phyloP scores from a whole-genome alignment of 1,140 invertebrate species.

The Euura lappo region DNA sequence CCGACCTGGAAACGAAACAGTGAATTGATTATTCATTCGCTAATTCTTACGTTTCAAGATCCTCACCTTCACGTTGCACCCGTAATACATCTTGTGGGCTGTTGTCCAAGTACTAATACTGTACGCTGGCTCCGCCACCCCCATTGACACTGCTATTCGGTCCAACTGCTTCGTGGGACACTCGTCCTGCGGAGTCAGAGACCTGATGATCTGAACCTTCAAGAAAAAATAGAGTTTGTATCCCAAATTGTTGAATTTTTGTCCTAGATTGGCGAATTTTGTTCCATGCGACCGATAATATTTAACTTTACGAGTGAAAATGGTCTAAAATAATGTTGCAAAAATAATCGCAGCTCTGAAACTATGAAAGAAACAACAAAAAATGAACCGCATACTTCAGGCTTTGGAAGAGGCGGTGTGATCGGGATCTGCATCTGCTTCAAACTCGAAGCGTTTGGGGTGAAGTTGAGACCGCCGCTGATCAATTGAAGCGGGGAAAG shows the following conservation, averaged over 20 bases:
- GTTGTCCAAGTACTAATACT: constrained; percentile 23
- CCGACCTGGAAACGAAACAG: constrained; percentile 50
- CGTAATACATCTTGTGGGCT: constrained; percentile 11
- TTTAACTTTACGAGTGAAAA: not conserved
- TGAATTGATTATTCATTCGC: no score
- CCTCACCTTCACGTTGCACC: not conserved
- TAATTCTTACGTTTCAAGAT: not conserved
- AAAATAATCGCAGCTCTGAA: not conserved
- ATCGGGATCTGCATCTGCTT: not conserved
- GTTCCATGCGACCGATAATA: no score
- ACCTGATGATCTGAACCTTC: not conserved
- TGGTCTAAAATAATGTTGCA: not conserved
- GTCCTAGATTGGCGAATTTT: no score
- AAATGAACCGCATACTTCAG: no score
- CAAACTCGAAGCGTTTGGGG: not conserved
- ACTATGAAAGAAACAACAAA: no score
- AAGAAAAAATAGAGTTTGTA: not conserved
- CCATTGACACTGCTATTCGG: constrained; percentile 5
- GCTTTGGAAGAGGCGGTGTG: not conserved
- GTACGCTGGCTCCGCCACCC: constrained; percentile 35
- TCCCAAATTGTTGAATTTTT: not conserved
- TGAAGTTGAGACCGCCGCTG: not conserved
- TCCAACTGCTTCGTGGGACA: not conserved
- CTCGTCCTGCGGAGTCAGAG: not conserved
- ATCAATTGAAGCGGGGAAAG: not conserved